A percentile compares a stretch with the other conserved stretches of the same genome.
These are phyloP conservation scores for Protomyctophum bolini DNA, from an alignment of 2,113 vertebrate species.

Conservation along the genomic window DNA sequence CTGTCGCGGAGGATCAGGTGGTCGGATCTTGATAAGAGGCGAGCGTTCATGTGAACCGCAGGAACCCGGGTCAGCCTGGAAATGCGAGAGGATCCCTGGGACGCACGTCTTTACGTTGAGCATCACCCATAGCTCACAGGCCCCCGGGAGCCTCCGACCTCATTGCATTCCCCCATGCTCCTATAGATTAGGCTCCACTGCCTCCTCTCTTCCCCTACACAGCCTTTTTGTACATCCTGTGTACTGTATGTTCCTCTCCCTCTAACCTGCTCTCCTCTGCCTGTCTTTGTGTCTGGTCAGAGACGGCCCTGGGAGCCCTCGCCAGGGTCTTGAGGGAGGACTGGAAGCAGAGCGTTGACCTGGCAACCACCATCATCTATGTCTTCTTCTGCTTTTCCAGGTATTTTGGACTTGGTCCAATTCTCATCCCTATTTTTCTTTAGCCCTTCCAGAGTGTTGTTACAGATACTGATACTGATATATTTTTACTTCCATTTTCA, in stretches of 20 bases:
- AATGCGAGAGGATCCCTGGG: conserved; percentile 43
- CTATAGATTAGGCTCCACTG: conserved; percentile 25
- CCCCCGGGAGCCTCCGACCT: conserved; percentile 29
- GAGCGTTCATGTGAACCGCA: conserved; percentile 35
- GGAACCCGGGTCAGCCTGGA: conserved; percentile 41
- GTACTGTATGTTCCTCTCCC: neutral
- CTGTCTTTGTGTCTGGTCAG: conserved; percentile 68
- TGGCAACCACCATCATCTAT: conserved; percentile 93
- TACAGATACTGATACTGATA: no score
- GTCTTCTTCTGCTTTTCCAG: conserved; percentile 96
- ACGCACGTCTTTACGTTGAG: conserved; percentile 26
- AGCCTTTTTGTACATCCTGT: neutral
- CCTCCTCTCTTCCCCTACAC: conserved; percentile 4
- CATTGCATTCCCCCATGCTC: conserved; percentile 35
- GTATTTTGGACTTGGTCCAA: conserved; percentile 60
- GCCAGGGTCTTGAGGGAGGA: conserved; percentile 92
- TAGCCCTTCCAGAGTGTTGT: no score
- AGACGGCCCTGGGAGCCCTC: conserved; percentile 87
- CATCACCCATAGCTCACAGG: conserved; percentile 32
- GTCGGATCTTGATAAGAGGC: conserved; percentile 36
- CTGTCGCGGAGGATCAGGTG: conserved; percentile 32
- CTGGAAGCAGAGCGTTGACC: conserved; percentile 93
- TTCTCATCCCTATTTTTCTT: no score
- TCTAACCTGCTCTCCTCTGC: neutral
- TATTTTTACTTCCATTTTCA: no score